Evolutionary conservation across 2,888 invertebrate genomes (phyloP), one percentile per base, ranked within the genome.

Genomic region (Cheilosia scutellata): DNA sequence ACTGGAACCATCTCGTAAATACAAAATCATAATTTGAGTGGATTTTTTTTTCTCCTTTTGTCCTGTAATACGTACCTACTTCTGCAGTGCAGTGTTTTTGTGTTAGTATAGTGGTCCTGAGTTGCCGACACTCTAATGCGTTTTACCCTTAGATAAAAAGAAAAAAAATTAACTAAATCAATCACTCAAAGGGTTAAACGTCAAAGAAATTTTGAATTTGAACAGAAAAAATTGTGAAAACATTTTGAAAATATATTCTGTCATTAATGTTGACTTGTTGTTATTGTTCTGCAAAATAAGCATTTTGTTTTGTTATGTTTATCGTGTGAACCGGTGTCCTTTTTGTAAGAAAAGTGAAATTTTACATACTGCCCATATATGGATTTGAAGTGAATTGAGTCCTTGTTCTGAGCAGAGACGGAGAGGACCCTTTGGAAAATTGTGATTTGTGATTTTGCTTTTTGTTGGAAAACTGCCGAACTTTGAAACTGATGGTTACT

Each of bases 401-500:
- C 74, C 74, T 53, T 75, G 49, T 53, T 65, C 71, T 71, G 37
- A 16, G 25, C 20, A 51, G 42, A 70, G 29, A 70, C 62, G 58
- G 29, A 74, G 13, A 29, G 60, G 60, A 74, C 51, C 49, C 1
- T 47, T 65, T 66, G 6, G 29, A 25, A 27, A 49, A n/a, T 42
- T 74, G 51, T 31, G 13, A n/a, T 66, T 58, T 13, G 7, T 47
- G 25, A 25, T 49, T 68, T 70, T 62, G 20, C 31, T 44, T 5
- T 33, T 29, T 44, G 11, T 60, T 71, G 47, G 71, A 63, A 72
- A 77, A 62, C 66, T 82, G 53, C 68, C 75, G 55, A 63, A 62
- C 57, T 80, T 72, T 76, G 63, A 86, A 82, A 87, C 87, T 87
- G 82, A 87, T 87, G 87, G 72, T 71, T 82, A 75, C 87, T 77